Conservation (phyloP, 2,797 vertebrate genomes). For the Sebastes umbrosus region DNA sequence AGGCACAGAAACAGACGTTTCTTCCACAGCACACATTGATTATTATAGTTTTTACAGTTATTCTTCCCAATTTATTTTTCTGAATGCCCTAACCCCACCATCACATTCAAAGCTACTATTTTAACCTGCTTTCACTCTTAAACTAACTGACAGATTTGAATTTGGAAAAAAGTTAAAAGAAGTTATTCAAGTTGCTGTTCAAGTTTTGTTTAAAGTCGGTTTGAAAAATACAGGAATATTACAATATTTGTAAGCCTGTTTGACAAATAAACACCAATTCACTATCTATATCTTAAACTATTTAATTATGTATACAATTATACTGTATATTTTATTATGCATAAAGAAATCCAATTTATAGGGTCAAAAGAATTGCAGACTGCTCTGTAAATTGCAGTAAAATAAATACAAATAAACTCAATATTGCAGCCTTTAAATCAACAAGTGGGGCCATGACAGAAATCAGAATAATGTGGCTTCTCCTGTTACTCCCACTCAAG, state of each 20-base stretch:
- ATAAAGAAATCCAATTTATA: not conserved
- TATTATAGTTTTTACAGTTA: slow-evolving; percentile 21
- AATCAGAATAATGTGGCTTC: not conserved
- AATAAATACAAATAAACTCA: not conserved
- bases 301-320: not conserved
- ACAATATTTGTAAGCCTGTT: not conserved
- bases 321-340: not conserved
- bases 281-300: not conserved
- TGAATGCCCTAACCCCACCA: not conserved
- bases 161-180: not conserved
- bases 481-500: not conserved
- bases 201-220: not conserved
- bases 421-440: not conserved
- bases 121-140: not conserved
- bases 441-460: not conserved
- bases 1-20: slow-evolving; percentile 17
- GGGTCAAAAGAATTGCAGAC: not conserved
- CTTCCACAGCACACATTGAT: slow-evolving; percentile 1
- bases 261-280: not conserved
- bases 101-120: not conserved
- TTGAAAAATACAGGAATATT: not conserved
- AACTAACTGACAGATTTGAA: not conserved
- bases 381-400: not conserved
- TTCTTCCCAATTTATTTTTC: not conserved
- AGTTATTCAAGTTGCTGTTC: not conserved